Evolutionary conservation across 2,797 vertebrate genomes (phyloP), one percentile per base, ranked within the genome.

Genomic region (Pipistrellus pipistrellus): DNA sequence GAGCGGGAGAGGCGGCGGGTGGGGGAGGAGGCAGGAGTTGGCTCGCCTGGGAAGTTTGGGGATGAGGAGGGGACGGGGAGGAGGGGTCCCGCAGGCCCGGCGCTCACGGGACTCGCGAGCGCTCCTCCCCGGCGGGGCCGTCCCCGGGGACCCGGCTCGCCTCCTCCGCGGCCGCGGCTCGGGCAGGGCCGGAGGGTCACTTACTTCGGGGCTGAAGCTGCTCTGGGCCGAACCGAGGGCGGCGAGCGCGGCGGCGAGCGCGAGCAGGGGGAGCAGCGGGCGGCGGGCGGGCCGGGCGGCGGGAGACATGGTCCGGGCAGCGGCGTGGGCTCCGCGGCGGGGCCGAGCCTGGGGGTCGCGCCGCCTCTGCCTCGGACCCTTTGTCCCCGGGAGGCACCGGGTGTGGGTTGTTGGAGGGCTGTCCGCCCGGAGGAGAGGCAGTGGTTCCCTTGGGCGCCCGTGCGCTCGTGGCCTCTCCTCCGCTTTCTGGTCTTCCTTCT

Each of bases 131-230:
- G 18, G 23, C 35, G 6, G 73, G 71, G 89, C 46, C 57, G 78
- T 57, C 53, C 83, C 76, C 72, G 0, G 68, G 91, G 73, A 83
- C 68, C 30, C 68, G 85, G 80, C 51, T 91, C 62, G 87, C 88
- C 88, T 90, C 78, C 93, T 90, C 78, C 93, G 64, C 3, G 57
- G 92, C 17, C 18, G 82, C 76, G 82, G 75, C 92, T 84, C 69
- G 46, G 46, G 46, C 46, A 68, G 69, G 92, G 75, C 93, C 88
- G 27, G 75, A 53, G 81, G 71, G 86, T 96, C 95, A 97, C 96
- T 97, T 97, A 97, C 96, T 96, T 97, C 97, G 83, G 97, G 96
- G 85, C 97, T 97, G 96, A 97, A 97, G 95, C 66, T 95, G 96
- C 95, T 95, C n/a, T 97, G 96, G 85, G 97, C 94, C 53, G 89